phyloP scores from a whole-genome alignment of 2,113 vertebrate genomes.

The human region GRCh38 chr5:126170001-126170500 shows the following conservation, averaged over 20 bases:
- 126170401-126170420: not conserved
- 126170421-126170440: not conserved
- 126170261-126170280: not conserved
- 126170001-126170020: too few relatives aligned
- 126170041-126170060: not conserved
- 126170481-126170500: not conserved
- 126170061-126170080: not conserved
- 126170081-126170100: not conserved
- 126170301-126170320: not conserved
- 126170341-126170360: not conserved
- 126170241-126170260: not conserved
- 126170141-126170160: not conserved
- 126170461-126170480: not conserved
- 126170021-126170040: not conserved
- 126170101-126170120: not conserved
- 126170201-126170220: not conserved
- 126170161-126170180: not conserved
- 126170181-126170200: not conserved
- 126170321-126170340: not conserved
- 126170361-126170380: not conserved
- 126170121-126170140: not conserved
- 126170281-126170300: not conserved
- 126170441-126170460: not conserved
- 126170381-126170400: not conserved
- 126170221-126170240: not conserved